Evolutionary conservation across 2,113 vertebrate genomes (phyloP), one percentile per base, ranked within the genome.

Genomic region (Pelmatolapia mariae): DNA sequence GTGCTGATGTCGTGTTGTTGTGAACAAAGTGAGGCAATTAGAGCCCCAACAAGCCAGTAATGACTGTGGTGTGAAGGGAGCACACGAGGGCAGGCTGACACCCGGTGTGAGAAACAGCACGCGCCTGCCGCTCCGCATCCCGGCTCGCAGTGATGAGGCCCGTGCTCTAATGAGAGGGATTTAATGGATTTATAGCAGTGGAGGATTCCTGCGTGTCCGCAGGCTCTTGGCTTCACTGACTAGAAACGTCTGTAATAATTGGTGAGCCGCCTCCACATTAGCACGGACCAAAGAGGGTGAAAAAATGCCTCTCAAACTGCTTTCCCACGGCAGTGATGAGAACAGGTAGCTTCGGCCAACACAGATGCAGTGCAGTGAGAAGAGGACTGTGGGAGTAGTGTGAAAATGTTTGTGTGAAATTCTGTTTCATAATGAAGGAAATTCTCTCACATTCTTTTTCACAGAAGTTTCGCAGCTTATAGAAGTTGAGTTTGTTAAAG

Each of bases 91-190:
- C 87, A 79, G 24, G 83, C 82, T 61, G 47, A 89, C 85, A 89
- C 88, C 89, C 89, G 83, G 89, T 80, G 93, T 83, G 94, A 92
- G 90, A 90, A 87, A 82, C 89, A 88, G 80, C 93, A 93, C 84
- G 88, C 84, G 89, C 87, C 89, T 82, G 73, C 84, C 4, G 83
- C 80, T 89, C 83, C 31, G 83, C 19, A 82, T 89, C 86, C 57
- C 78, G 73, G 89, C 86, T 86, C 19, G 59, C 86, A 80, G 91
- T 93, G 83, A 91, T 76, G 90, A 94, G 93, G 89, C 94, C 92
- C 87, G 66, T 12, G 86, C 93, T 84, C 91, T 96, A 95, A 96
- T 95, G 95, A 97, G 95, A 89, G 89, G 95, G 95, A 89, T 96
- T 96, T 94, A 96, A 94, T 91, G 94, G 95, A 94, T 96, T 96